These are phyloP conservation scores for Spinibarbus caldwelli DNA, from an alignment of 2,797 vertebrate genomes.

Conservation along the genomic window DNA sequence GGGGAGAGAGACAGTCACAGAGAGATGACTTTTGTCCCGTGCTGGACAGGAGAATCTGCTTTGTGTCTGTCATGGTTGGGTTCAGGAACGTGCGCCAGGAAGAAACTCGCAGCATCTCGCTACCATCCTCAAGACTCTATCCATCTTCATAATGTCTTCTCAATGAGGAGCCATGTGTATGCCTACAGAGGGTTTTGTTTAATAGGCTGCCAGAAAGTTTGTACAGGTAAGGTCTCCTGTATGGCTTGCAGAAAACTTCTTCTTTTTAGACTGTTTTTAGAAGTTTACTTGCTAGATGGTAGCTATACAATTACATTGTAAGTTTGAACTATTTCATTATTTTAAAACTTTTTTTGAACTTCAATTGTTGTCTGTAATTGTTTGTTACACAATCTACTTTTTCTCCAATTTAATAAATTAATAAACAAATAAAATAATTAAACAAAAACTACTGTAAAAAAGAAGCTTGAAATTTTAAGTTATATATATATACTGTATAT, in stretches of 20 bases:
- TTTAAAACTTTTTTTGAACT: neutral
- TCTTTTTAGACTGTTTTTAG: neutral
- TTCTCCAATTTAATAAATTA: neutral
- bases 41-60: conserved; percentile 35
- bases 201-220: conserved; percentile 23
- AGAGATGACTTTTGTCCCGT: conserved; percentile 8
- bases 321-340: neutral
- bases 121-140: conserved; percentile 15
- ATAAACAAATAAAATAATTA: neutral
- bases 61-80: conserved; percentile 19
- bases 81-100: neutral
- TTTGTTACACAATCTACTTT: neutral
- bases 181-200: conserved; percentile 10
- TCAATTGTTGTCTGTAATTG: neutral
- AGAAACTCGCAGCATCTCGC: neutral
- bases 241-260: neutral
- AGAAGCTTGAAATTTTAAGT: neutral
- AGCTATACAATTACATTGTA: neutral
- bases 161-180: conserved; percentile 16
- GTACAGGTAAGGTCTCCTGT: conserved; percentile 41
- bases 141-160: conserved; percentile 23
- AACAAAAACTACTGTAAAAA: neutral
- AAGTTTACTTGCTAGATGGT: neutral
- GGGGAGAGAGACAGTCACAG: conserved; percentile 16
- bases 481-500: no score